phyloP scores from a whole-genome alignment of 64 coral and sea anemone species.

The Catalaphyllia jardinei region DNA sequence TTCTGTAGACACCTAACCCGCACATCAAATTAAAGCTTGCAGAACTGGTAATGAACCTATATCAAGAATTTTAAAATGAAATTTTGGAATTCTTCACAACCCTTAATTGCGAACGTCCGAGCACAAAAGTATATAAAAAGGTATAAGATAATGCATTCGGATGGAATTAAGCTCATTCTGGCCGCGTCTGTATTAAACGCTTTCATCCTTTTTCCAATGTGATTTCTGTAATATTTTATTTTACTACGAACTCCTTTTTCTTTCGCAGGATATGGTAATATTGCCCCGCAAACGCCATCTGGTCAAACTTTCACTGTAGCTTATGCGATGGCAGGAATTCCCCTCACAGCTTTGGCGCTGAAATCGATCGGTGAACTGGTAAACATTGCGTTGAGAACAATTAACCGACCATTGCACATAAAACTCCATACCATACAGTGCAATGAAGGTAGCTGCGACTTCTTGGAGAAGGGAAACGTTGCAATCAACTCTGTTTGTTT shows the following conservation, averaged over 20 bases:
- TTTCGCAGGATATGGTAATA: conserved; percentile 72
- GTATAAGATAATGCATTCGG: too few relatives aligned
- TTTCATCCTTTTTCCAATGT: too few relatives aligned
- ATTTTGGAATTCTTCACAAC: too few relatives aligned
- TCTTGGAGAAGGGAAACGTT: not conserved
- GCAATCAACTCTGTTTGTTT: not conserved
- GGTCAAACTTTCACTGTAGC: conserved; percentile 63
- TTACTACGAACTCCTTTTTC: not conserved
- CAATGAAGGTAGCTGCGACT: not conserved
- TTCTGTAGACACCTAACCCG: too few relatives aligned
- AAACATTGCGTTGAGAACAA: not conserved
- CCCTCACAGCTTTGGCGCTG: conserved; percentile 50
- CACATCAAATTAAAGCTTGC: too few relatives aligned
- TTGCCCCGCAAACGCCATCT: conserved; percentile 46
- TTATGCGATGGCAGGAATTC: conserved; percentile 79
- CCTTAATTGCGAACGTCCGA: too few relatives aligned
- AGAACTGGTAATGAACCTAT: too few relatives aligned
- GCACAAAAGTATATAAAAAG: too few relatives aligned
- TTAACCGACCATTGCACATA: not conserved
- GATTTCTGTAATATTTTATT: not conserved
- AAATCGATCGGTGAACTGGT: conserved; percentile 52
- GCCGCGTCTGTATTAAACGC: too few relatives aligned
- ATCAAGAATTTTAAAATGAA: too few relatives aligned
- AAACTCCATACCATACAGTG: conserved; percentile 2
- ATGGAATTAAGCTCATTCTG: too few relatives aligned